These are phyloP conservation scores for Prochilodus magdalenae DNA, from an alignment of 2,113 vertebrate species.

Conservation along the genomic window DNA sequence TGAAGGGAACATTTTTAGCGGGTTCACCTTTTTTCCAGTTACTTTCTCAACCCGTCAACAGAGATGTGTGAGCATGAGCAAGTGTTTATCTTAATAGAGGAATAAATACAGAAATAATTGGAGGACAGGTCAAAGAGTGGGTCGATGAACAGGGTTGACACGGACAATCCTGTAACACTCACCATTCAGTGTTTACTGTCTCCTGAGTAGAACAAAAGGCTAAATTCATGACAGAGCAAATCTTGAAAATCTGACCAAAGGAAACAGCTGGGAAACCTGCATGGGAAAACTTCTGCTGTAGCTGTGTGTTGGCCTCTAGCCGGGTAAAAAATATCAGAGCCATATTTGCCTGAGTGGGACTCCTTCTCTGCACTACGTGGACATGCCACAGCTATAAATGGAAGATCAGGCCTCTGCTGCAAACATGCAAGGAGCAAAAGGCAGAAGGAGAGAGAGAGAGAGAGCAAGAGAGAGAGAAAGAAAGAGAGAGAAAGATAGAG, in stretches of 20 bases:
- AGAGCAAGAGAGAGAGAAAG: not conserved
- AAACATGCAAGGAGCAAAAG: not conserved
- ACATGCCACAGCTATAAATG: constrained; percentile 52
- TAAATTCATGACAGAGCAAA: not conserved
- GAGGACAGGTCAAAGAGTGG: not conserved
- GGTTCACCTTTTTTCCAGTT: constrained; percentile 5
- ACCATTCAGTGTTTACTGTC: not conserved
- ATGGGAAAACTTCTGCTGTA: not conserved
- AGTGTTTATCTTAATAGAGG: not conserved
- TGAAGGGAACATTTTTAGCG: not conserved
- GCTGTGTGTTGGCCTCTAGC: constrained; percentile 26
- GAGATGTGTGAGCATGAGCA: not conserved
- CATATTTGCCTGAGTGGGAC: constrained; percentile 47
- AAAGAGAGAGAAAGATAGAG: not conserved
- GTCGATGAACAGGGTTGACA: not conserved
- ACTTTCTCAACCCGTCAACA: not conserved
- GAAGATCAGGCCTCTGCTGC: constrained; percentile 31
- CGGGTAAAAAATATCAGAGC: constrained; percentile 48
- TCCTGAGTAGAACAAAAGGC: not conserved
- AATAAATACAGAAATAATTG: not conserved
- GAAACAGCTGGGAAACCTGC: not conserved
- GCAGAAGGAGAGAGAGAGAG: not conserved
- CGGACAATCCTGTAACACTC: not conserved
- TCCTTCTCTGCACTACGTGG: constrained; percentile 37
- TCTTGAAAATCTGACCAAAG: not conserved